phyloP scores from a whole-genome alignment of 2,888 invertebrate species.

The Pollenia griseotomentosa region DNA sequence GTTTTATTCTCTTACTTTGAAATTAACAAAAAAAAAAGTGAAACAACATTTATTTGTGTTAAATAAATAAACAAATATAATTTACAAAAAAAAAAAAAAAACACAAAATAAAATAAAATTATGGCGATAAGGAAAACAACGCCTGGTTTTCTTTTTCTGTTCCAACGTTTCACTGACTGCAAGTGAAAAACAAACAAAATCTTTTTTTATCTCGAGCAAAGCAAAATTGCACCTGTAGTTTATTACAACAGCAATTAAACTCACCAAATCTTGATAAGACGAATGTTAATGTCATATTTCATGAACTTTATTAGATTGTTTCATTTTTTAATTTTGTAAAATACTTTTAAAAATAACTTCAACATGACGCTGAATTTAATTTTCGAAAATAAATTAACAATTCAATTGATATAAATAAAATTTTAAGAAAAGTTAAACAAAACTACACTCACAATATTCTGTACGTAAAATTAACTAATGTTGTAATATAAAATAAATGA shows the following conservation, averaged over 20 bases:
- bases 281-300: slow-evolving; percentile 57
- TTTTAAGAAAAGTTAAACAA: no score
- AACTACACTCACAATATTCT: no score
- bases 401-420: no score
- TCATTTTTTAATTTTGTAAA: background rate
- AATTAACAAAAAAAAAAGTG: background rate
- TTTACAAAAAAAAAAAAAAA: slow-evolving; percentile 34
- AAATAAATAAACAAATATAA: slow-evolving; percentile 69
- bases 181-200: slow-evolving; percentile 59
- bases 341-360: background rate
- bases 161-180: slow-evolving; percentile 4
- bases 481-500: no score
- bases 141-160: slow-evolving; percentile 46
- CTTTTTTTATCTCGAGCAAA: slow-evolving; percentile 19
- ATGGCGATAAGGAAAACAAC: slow-evolving; percentile 59
- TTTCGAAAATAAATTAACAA: no score
- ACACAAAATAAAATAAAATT: background rate
- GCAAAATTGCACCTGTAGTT: slow-evolving; percentile 61
- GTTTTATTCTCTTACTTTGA: slow-evolving; percentile 16
- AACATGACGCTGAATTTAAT: no score
- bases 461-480: no score
- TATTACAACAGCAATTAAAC: slow-evolving; percentile 21
- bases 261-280: slow-evolving; percentile 54
- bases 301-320: slow-evolving; percentile 61
- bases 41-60: slow-evolving; percentile 60